Base-by-base conservation (phyloP, 2,113 vertebrate species). In the Fukomys damarensis region DNA sequence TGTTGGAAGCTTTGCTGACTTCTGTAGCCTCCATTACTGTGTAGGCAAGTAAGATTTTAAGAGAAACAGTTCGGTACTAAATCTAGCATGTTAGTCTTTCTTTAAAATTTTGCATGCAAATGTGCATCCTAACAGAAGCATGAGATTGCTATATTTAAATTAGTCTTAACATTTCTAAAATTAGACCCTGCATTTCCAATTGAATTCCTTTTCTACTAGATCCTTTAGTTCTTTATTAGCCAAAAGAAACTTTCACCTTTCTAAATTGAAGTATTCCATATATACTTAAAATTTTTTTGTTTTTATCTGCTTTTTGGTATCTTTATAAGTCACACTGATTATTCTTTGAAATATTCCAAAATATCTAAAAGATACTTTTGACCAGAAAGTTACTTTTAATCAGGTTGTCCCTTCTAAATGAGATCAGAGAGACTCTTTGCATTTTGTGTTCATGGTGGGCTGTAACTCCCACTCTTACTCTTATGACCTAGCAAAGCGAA, bases 1-100 rank as follows among this genome's bases (percentile, higher is more conserved):
- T 99, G 97, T 99, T 98, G 98, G 98, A 99, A 99, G 98, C 98
- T 98, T 98, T 99, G 99, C 98, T 99, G 98, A 99, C 98, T 98
- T 98, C 98, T 99, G 92, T 99, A 99, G 98, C 97, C 98, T 98
- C 98, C 99, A 99, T 99, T 98, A 98, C 97, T 98, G 96, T 97
- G 97, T 99, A 98, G 98, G 97, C 99, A 99, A 99, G 99, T 99
- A 99, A 99, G 98, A 98, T 97, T 98, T 98, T 98, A 95, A 98
- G 98, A 98, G 98, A 98, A 98, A 98, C 95, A 96, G 97, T 98
- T 98, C 96, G 98, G 85, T 97, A 96, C 98, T 98, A 98, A 98
- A 97, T 98, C 97, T 98, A 98, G 98, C 98, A 98, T 99, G 99
- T 97, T 79, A 96, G 87, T 77, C 83, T 97, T 89, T 98, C 98